Base-by-base conservation (phyloP, 2,113 vertebrate genomes). In the Saimiri boliviensis region DNA sequence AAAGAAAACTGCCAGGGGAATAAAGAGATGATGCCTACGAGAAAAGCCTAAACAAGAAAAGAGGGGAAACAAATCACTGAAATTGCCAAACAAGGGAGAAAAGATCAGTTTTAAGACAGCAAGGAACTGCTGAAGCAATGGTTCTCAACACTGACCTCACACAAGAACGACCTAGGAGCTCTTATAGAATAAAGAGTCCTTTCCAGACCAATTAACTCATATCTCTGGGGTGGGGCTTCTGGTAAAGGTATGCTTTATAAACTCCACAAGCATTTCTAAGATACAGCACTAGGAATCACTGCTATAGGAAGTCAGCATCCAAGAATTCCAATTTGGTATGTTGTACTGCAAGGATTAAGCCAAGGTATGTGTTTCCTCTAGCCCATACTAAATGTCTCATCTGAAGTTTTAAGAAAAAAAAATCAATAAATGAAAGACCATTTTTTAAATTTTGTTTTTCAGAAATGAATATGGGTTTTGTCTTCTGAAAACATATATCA, bases 401-500 rank as follows among this genome's bases (percentile, higher is more conserved):
- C 76, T 77, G 35, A 95, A 66, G 20, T 71, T 93, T 84, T 8
- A 86, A 89, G 49, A 32, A 81, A 80, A 77, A 79, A 21, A 86
- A 86, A 12, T 32, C 68, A 25, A 13, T 70, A 81, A 92, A 47
- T 54, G 3, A 74, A 91, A 71, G 11, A 35, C 3, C 11, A 37
- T 66, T 76, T 71, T 58, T 27, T 8, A 23, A 73, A 40, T 56
- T 73, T 52, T 42, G 10, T 80, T 2, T 94, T 86, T 70, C 25
- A 84, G 54, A 89, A 76, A 91, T 89, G 58, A 95, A 60, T 74
- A 84, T 16, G 87, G 77, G 11, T 87, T 74, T 82, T 66, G 68
- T 68, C 45, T 83, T 95, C 83, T 49, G 74, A 70, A 91, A 96
- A 88, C 32, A 76, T n/a, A 40, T 93, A 74, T 92, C 23, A 32